Evolutionary conservation across 2,888 invertebrate species (phyloP), one percentile per base, ranked within the genome.

Genomic region (Tachina fera): DNA sequence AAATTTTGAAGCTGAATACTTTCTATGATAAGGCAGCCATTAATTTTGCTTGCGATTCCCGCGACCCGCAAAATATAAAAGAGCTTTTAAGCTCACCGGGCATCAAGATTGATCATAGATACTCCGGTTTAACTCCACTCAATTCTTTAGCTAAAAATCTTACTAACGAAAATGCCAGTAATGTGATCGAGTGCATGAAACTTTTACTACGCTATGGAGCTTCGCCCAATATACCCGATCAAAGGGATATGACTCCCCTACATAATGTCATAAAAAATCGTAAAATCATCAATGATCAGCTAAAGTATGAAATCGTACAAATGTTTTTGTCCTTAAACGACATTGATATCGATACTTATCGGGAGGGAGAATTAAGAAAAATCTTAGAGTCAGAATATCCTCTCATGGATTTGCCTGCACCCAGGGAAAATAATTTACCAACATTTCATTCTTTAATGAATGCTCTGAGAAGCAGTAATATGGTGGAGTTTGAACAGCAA

Each of bases 401-500:
- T 1, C 89, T 91, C 4, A 67, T 92, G 16, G 72, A 82, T 9
- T 74, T 92, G 71, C 92, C 92, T 1, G 67, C 78, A 11, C 22
- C 16, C 0, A 86, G 88, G 0, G 53, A 87, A 1, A 65, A 61
- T 3, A 75, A 80, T 0, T 58, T 76, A 1, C 84, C 90, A 9
- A 90, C 88, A 70, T 91, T 92, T 16, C 93, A 94, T 63, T 93
- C 93, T 87, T 89, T 95, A 49, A 93, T 94, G 87, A 93, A 93
- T 3, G 87, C 87, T 1, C 89, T 95, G 10, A 93, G 93, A 63
- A 93, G 94, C 87, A 94, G 94, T 65, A 95, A 95, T 76, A 95
- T 95, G 90, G 92, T 92, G 1, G 93, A 93, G 70, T 95, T 95
- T 89, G 88, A 94, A 11, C 91, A 93, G 43, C 93, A 93, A 87